Evolutionary conservation across 2,113 vertebrate genomes (phyloP), one percentile per base, ranked within the genome.

Genomic region (Hipposideros armiger): DNA sequence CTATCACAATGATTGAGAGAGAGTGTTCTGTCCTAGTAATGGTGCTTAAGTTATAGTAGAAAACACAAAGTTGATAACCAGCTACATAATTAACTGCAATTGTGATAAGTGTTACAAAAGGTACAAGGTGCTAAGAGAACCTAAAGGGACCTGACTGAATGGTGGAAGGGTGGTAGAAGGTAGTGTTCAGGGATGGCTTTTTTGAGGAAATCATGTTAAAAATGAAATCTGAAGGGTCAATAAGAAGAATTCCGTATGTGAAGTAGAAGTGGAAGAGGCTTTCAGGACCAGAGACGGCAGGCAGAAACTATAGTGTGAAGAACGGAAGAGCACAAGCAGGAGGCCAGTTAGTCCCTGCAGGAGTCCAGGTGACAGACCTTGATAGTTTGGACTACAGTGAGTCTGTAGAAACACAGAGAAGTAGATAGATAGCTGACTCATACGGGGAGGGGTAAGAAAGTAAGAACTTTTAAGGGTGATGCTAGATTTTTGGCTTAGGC

Each of bases 141-240:
- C n/a, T 32, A 60, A 56, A 11, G 58, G 32, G 32, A 85, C 15
- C 47, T 84, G 32, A 52, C 13, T 20, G 45, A 93, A 77, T 52
- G 40, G 50, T 73, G 47, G 15, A 15, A 86, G 11, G 28, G n/a
- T 45, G 19, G 72, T 50, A 20, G 32, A 73, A 92, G 36, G 24
- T 17, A 24, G n/a, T 54, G 19, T 16, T 74, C 5, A 78, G 40
- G 36, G 20, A 32, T n/a, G 7, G 78, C 15, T 88, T 94, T 73
- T 88, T 50, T 72, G n/a, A 54, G 30, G 22, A 72, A 80, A 74
- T 28, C 19, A 32, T 45, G 13, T 50, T 87, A 74, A 78, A 69
- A 93, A 56, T 91, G 45, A 87, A 84, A 84, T 67, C 66, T 93
- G 62, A 72, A 84, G 60, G 30, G 66, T 77, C 22, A 64, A 28